Conservation (phyloP, 2,888 invertebrate species). For the Rhorus exstirpatorius region DNA sequence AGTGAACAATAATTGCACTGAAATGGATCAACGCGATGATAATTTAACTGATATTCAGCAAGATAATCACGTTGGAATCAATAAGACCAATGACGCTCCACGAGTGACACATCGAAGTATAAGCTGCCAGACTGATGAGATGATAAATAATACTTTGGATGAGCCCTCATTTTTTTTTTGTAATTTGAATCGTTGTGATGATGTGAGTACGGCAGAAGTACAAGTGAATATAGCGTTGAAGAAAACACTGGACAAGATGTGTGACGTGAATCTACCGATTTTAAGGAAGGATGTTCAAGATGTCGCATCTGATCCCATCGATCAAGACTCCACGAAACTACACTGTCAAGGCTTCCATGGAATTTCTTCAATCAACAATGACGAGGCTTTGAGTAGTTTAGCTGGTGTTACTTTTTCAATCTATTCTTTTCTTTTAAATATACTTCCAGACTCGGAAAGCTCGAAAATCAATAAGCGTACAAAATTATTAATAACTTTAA, state of each 20-base stretch:
- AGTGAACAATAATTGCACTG: slow-evolving; percentile 19
- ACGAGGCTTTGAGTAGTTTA: slow-evolving; percentile 64
- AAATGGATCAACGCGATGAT: slow-evolving; percentile 24
- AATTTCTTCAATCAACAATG: slow-evolving; percentile 43
- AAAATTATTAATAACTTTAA: slow-evolving; percentile 69
- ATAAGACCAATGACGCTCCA: slow-evolving; percentile 6
- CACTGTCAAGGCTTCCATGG: slow-evolving; percentile 61
- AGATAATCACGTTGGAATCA: slow-evolving; percentile 4
- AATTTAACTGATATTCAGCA: neutral
- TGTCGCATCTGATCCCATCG: slow-evolving; percentile 62
- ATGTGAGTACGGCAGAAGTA: slow-evolving; percentile 44
- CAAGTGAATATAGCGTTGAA: slow-evolving; percentile 51
- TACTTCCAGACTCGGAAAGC: slow-evolving; percentile 58
- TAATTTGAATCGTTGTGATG: slow-evolving; percentile 22
- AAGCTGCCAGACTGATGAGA: slow-evolving; percentile 55
- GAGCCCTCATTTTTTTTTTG: slow-evolving; percentile 35
- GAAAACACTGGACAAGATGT: slow-evolving; percentile 27
- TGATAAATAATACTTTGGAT: slow-evolving; percentile 2
- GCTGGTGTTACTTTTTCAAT: slow-evolving; percentile 60
- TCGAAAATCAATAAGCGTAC: slow-evolving; percentile 63
- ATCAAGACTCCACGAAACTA: slow-evolving; percentile 22
- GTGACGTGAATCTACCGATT: slow-evolving; percentile 34
- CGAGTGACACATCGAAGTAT: slow-evolving; percentile 48
- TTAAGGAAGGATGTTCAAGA: slow-evolving; percentile 53
- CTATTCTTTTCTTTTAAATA: slow-evolving; percentile 60